Evolutionary conservation across 1,140 invertebrate genomes (phyloP).

Genomic region (Drusus annulatus): DNA sequence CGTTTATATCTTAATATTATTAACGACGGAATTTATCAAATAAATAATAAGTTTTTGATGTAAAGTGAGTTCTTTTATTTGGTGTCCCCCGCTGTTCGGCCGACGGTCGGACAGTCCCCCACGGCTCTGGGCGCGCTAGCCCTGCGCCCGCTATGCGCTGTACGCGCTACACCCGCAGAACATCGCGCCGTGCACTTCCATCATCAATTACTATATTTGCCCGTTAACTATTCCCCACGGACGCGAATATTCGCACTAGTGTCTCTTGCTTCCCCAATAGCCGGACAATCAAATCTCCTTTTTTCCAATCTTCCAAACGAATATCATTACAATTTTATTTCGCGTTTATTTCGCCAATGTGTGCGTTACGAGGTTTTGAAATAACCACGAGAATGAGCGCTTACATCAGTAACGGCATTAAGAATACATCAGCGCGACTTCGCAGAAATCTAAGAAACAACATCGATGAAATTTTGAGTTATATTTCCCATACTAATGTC

Average conservation of each 20-base stretch:
- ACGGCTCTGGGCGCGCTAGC: neutral
- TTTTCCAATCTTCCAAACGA: too few relatives aligned
- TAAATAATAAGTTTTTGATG: slow-evolving; percentile 41
- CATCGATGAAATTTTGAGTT: slow-evolving; percentile 21
- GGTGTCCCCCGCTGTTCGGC: slow-evolving; percentile 3
- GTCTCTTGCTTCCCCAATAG: too few relatives aligned
- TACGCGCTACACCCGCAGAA: too few relatives aligned
- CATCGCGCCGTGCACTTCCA: too few relatives aligned
- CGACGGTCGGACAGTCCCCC: slow-evolving; percentile 8
- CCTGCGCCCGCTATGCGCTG: neutral
- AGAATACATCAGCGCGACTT: neutral
- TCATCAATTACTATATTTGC: too few relatives aligned
- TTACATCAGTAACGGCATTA: neutral
- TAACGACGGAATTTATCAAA: slow-evolving; percentile 37
- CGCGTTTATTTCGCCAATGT: neutral
- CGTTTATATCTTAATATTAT: slow-evolving; percentile 36
- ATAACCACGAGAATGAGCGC: neutral
- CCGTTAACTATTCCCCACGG: too few relatives aligned
- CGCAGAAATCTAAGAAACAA: neutral
- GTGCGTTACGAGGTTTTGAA: neutral
- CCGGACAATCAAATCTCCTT: too few relatives aligned
- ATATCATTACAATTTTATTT: too few relatives aligned
- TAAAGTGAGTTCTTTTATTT: slow-evolving; percentile 32
- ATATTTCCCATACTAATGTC: slow-evolving; percentile 27
- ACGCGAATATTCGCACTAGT: too few relatives aligned